These are phyloP conservation scores for Limnephilus lunatus DNA, from an alignment of 2,888 invertebrate species.

Conservation along the genomic window DNA sequence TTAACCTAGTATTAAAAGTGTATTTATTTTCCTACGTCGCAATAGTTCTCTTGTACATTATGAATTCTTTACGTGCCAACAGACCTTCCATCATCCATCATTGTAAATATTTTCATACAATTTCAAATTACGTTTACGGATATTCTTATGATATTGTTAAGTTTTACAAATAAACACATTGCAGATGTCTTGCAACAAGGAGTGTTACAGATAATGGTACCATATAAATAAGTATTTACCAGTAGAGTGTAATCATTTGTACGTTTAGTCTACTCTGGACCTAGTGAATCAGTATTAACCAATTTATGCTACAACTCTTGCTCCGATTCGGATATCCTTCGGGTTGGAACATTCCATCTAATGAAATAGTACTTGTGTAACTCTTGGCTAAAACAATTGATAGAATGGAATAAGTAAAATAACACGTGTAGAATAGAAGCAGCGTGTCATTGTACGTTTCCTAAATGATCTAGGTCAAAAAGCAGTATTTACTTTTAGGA, in stretches of 20 bases:
- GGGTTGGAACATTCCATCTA: not conserved
- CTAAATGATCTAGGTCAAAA: slow-evolving; percentile 54
- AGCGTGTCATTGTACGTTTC: slow-evolving; percentile 5
- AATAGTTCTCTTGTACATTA: slow-evolving; percentile 64
- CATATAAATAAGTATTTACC: slow-evolving; percentile 66
- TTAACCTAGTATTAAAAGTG: slow-evolving; percentile 51
- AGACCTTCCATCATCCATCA: slow-evolving; percentile 57
- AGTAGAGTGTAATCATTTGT: slow-evolving; percentile 62
- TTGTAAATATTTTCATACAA: slow-evolving; percentile 59
- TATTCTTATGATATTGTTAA: slow-evolving; percentile 54
- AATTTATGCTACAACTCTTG: not conserved
- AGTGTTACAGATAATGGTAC: slow-evolving; percentile 59
- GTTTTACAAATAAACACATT: slow-evolving; percentile 34
- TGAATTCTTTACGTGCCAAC: slow-evolving; percentile 66
- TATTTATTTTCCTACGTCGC: slow-evolving; percentile 61
- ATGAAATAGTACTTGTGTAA: not conserved
- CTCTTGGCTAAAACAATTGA: slow-evolving; percentile 2
- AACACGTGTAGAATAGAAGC: slow-evolving; percentile 8
- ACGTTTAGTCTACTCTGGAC: slow-evolving; percentile 54
- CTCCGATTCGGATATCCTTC: not conserved
- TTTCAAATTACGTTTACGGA: slow-evolving; percentile 39
- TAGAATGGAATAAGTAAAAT: slow-evolving; percentile 6
- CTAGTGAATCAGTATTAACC: slow-evolving; percentile 57
- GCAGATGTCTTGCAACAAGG: slow-evolving; percentile 30
- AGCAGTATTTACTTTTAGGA: slow-evolving; percentile 51